phyloP scores from a whole-genome alignment of 2,113 vertebrate species.

The Leptocoma aspasia region DNA sequence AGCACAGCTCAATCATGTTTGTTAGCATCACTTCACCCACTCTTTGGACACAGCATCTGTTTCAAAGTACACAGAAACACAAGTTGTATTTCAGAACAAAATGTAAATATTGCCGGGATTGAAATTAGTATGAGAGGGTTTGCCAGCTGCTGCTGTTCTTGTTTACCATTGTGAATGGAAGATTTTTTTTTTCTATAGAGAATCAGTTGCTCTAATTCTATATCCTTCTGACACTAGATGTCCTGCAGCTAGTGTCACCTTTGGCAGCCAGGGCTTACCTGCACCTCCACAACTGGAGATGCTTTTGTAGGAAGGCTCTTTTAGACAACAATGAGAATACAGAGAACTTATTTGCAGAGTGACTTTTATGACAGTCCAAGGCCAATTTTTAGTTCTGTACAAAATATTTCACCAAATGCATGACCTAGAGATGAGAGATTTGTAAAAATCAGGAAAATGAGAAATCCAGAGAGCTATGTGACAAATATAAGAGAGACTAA shows the following conservation, averaged over 20 bases:
- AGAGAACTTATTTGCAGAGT: neutral
- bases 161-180: neutral
- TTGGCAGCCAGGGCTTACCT: neutral
- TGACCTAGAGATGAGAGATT: neutral
- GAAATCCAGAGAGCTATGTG: neutral
- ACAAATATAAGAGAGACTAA: neutral
- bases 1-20: slow-evolving; percentile 14
- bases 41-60: slow-evolving; percentile 26
- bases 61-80: slow-evolving; percentile 27
- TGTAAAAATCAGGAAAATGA: neutral
- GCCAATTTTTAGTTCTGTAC: neutral
- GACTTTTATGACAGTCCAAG: neutral
- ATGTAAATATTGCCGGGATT: slow-evolving; percentile 35
- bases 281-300: neutral
- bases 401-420: neutral
- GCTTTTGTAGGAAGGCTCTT: neutral
- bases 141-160: neutral
- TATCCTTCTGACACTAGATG: neutral
- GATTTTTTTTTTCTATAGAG: neutral
- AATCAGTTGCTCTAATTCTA: neutral
- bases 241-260: neutral
- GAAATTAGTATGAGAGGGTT: neutral
- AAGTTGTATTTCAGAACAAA: slow-evolving; percentile 42
- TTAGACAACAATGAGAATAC: neutral
- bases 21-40: slow-evolving; percentile 24